Conservation (phyloP, 2,797 vertebrate genomes). For the Neosalanx taihuensis region DNA sequence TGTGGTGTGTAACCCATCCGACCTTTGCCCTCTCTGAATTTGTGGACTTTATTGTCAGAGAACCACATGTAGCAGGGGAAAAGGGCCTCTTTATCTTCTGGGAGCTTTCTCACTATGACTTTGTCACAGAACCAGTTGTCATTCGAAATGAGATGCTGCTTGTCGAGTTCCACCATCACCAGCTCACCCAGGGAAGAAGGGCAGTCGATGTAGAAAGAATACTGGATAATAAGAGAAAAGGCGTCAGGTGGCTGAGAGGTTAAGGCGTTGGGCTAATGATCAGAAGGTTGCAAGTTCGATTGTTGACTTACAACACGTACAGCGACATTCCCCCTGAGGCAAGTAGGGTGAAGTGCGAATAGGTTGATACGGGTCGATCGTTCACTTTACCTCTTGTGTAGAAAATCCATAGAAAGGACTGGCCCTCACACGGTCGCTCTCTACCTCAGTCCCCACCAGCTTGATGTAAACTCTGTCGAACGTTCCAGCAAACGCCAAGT, state of each 20-base stretch:
- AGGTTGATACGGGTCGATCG: too few species aligned
- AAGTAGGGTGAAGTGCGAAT: too few species aligned
- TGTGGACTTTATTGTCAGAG: not conserved
- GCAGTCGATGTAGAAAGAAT: not conserved
- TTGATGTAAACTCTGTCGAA: constrained; percentile 36
- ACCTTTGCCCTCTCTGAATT: constrained; percentile 21
- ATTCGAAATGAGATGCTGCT: not conserved
- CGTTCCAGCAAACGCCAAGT: constrained; percentile 11
- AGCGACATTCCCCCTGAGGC: too few species aligned
- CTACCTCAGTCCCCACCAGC: constrained; percentile 29
- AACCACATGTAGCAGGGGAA: constrained; percentile 29
- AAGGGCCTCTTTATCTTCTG: not conserved
- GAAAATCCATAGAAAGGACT: too few species aligned
- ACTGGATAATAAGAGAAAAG: too few species aligned
- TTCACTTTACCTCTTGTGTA: too few species aligned
- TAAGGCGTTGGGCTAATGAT: too few species aligned
- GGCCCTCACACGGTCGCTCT: constrained; percentile 15
- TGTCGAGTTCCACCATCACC: constrained; percentile 18
- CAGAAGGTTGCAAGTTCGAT: too few species aligned
- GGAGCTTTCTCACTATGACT: constrained; percentile 20
- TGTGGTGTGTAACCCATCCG: not conserved
- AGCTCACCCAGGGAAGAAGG: constrained; percentile 14
- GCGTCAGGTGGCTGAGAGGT: too few species aligned
- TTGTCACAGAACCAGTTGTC: constrained; percentile 33
- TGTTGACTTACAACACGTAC: too few species aligned